Percentiles rank a stretch among this genome's conserved stretches.
Evolutionary conservation across 2,888 invertebrate species (phyloP).

Genomic region (Aproaerema taeniolella): DNA sequence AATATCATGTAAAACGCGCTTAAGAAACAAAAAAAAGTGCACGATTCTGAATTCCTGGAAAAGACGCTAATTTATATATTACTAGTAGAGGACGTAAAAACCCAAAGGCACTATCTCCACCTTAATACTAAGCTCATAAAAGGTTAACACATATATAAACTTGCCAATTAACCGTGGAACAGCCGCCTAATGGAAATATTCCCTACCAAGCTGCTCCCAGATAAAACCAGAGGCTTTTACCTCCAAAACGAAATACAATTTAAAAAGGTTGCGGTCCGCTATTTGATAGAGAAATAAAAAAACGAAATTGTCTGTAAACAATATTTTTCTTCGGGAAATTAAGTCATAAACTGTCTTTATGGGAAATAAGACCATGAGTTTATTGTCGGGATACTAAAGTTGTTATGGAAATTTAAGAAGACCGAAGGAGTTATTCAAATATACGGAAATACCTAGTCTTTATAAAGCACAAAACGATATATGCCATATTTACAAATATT

Average conservation of each 20-base stretch:
- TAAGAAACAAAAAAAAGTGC: too few species aligned
- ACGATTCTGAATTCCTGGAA: too few species aligned
- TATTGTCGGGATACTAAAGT: neutral
- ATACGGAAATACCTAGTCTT: too few species aligned
- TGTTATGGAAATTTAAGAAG: neutral
- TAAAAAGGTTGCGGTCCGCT: slow-evolving; percentile 1
- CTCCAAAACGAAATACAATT: slow-evolving; percentile 1
- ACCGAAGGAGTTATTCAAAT: too few species aligned
- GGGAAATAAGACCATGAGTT: neutral
- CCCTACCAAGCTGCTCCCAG: slow-evolving; percentile 12
- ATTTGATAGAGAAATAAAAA: slow-evolving; percentile 7
- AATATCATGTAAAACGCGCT: too few species aligned
- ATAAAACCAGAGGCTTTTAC: slow-evolving; percentile 13
- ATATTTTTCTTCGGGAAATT: slow-evolving; percentile 6
- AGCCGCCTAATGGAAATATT: slow-evolving; percentile 19
- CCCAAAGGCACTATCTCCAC: slow-evolving; percentile 1
- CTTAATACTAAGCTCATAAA: slow-evolving; percentile 6
- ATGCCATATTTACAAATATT: too few species aligned
- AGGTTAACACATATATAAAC: slow-evolving; percentile 7
- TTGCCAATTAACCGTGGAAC: slow-evolving; percentile 17
- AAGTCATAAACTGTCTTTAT: slow-evolving; percentile 6
- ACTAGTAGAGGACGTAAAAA: too few species aligned
- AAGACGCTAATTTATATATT: too few species aligned
- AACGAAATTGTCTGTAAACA: slow-evolving; percentile 3
- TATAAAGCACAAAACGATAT: too few species aligned